Base-by-base conservation (phyloP, 1,140 invertebrate genomes). In the Drosophila kohkoa region DNA sequence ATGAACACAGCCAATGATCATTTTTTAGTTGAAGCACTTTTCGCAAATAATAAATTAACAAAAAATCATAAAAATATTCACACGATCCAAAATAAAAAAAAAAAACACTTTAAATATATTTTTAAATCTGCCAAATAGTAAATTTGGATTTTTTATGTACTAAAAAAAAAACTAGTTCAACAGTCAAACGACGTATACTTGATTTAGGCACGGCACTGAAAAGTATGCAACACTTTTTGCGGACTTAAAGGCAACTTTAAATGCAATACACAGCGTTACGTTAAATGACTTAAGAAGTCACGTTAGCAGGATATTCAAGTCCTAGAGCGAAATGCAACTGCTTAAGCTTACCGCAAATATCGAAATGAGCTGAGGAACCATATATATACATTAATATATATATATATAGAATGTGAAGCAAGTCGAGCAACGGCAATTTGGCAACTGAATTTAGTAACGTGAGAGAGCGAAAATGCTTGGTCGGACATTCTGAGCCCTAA, bases 221-320 rank as follows among this genome's bases (percentile, higher is more conserved):
- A 69, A 69, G 67, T 69, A 71, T 71, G 68, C 59, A 55, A 32
- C 6, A 15, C 11, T 55, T 55, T 25, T n/a, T 10, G 13, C 4
- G 3, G n/a, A 30, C 3, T 32, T 4, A 41, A 32, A 8, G 3
- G 8, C 20, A 25, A 25, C 20, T 25, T 25, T 25, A 25, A 25
- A 25, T 25, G 20, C 20, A 25, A 25, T 25, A 11, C 25, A 28
- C 32, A 11, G 13, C 35, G 65, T 60, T 60, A 57, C 55, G 54
- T 60, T 59, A 8, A 13, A 35, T 54, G 13, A 59, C 48, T 57
- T 52, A 38, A 46, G 51, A 3, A 43, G 35, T 13, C 11, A 13
- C 51, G 38, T 45, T 7, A 43, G 28, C 41, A 66, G 69, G 62
- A 58, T 41, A 13, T 25, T 8, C 35, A 38, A 41, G 15, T 13